A percentile compares a stretch with the other conserved stretches of the same genome.
phyloP scores from a whole-genome alignment of 2,888 invertebrate species.

The Pandemis corylana region DNA sequence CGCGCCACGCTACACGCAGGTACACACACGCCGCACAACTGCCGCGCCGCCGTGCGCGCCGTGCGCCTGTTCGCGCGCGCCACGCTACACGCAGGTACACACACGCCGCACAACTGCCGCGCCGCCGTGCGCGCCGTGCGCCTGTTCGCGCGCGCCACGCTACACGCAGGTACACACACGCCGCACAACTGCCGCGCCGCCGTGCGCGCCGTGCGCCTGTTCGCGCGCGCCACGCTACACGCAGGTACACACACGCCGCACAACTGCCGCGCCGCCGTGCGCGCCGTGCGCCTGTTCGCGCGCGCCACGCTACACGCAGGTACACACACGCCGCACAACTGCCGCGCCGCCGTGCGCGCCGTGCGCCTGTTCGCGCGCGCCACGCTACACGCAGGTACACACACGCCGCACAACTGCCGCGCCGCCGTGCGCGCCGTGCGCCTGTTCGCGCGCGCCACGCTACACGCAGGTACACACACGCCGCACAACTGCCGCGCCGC shows the following conservation, averaged over 20 bases:
- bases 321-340: background rate
- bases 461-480: no score
- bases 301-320: slow-evolving; percentile 84
- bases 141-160: slow-evolving; percentile 95
- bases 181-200: slow-evolving; percentile 98
- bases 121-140: slow-evolving; percentile 95
- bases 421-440: no score
- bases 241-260: slow-evolving; percentile 89
- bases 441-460: no score
- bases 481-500: no score
- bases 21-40: slow-evolving; percentile 92
- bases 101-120: slow-evolving; percentile 96
- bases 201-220: slow-evolving; percentile 94
- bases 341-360: slow-evolving; percentile 67
- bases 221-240: slow-evolving; percentile 95
- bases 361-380: no score
- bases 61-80: slow-evolving; percentile 97
- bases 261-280: slow-evolving; percentile 96
- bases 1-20: slow-evolving; percentile 92
- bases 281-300: slow-evolving; percentile 90
- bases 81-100: slow-evolving; percentile 67
- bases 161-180: slow-evolving; percentile 86
- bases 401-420: slow-evolving; percentile 71
- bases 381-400: no score
- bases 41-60: slow-evolving; percentile 79